phyloP scores from a whole-genome alignment of 1,140 invertebrate species.

The Theocolax elegans region DNA sequence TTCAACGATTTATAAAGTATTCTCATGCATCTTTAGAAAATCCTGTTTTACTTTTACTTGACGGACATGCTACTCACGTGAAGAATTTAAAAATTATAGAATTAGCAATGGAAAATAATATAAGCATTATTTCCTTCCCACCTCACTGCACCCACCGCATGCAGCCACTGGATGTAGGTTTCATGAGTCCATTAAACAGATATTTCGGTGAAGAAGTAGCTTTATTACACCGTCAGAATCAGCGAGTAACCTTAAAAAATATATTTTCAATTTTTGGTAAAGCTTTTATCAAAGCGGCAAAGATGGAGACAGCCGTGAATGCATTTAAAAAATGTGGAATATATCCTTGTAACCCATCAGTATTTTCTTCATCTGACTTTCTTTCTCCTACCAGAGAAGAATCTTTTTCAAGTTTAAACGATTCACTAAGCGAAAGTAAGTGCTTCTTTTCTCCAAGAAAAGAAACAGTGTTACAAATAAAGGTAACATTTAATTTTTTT shows the following conservation, averaged over 20 bases:
- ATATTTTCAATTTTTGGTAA: constrained; percentile 50
- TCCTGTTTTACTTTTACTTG: constrained; percentile 46
- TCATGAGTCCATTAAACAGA: constrained; percentile 50
- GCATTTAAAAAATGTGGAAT: constrained; percentile 52
- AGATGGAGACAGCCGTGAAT: constrained; percentile 52
- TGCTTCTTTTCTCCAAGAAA: too few relatives aligned
- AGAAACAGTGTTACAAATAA: too few relatives aligned
- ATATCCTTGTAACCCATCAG: constrained; percentile 30
- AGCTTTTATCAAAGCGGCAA: constrained; percentile 53
- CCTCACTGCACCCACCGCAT: constrained; percentile 56
- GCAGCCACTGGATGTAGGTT: constrained; percentile 55
- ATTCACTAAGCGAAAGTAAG: too few relatives aligned
- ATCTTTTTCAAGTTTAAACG: too few relatives aligned
- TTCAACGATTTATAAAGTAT: constrained; percentile 45
- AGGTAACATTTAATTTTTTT: too few relatives aligned
- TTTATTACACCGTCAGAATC: constrained; percentile 50
- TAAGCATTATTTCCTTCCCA: constrained; percentile 52
- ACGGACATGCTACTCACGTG: too few relatives aligned
- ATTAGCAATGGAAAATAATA: constrained; percentile 39
- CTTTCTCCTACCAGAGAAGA: too few relatives aligned
- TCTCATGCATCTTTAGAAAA: constrained; percentile 40
- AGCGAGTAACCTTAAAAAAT: constrained; percentile 49
- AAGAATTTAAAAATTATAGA: constrained; percentile 44
- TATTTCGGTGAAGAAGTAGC: constrained; percentile 52
- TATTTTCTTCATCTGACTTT: not conserved